Percentiles rank a stretch among this genome's conserved stretches.
These are phyloP conservation scores for Pinctada fucata DNA, from an alignment of 2,888 invertebrate species.

Conservation along the genomic window DNA sequence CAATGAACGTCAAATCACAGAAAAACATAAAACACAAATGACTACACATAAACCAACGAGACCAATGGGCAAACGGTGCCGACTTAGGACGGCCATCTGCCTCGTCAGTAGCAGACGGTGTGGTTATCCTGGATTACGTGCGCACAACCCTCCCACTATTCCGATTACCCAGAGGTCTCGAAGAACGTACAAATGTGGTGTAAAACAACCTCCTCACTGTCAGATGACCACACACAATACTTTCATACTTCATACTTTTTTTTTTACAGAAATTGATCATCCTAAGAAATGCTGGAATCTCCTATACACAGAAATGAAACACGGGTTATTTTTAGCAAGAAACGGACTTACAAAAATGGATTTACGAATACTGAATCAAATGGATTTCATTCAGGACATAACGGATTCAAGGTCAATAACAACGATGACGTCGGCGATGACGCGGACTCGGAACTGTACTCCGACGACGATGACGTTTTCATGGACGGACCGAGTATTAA, in stretches of 20 bases:
- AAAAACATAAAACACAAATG: too few species aligned
- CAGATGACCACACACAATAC: neutral
- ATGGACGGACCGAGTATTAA: conserved; percentile 62
- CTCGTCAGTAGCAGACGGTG: too few species aligned
- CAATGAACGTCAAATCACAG: too few species aligned
- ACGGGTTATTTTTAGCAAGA: conserved; percentile 47
- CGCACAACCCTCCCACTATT: too few species aligned
- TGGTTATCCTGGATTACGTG: too few species aligned
- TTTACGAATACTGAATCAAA: conserved; percentile 3
- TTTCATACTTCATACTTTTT: neutral
- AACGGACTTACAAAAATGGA: conserved; percentile 22
- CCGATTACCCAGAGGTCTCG: too few species aligned
- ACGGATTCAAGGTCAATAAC: conserved; percentile 10
- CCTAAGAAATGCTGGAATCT: neutral
- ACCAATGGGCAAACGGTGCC: too few species aligned
- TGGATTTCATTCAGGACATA: neutral
- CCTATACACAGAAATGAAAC: conserved; percentile 33
- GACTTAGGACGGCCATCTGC: too few species aligned
- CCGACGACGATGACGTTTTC: conserved; percentile 69
- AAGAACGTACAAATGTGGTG: too few species aligned
- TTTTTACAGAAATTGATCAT: neutral
- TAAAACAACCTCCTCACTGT: neutral
- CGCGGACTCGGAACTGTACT: conserved; percentile 35
- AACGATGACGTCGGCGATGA: conserved; percentile 11
- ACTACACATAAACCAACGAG: too few species aligned